Conservation (phyloP, 2,888 invertebrate species). For the Idaea straminata region DNA sequence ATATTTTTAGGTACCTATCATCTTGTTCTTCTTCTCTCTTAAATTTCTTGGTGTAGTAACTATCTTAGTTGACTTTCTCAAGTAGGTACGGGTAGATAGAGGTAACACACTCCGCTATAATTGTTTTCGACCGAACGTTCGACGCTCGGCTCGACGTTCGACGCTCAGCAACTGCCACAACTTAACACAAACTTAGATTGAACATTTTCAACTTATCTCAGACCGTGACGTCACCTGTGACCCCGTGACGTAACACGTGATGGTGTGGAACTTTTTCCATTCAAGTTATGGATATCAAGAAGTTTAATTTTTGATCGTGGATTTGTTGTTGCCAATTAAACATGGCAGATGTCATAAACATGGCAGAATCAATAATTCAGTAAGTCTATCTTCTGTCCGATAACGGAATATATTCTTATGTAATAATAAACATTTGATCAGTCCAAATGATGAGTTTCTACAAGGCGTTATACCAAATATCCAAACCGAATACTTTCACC, state of each 20-base stretch:
- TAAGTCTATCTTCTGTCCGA: background rate
- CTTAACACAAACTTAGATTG: constrained; percentile 30
- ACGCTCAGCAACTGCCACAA: constrained; percentile 10
- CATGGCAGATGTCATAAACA: too few species aligned
- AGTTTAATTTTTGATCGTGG: background rate
- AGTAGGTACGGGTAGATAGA: constrained; percentile 1
- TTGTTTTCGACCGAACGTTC: constrained; percentile 12
- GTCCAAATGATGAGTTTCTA: background rate
- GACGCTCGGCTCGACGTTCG: too few species aligned
- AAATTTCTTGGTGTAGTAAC: too few species aligned
- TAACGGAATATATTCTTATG: too few species aligned
- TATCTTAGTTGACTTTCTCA: constrained; percentile 9
- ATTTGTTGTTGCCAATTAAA: background rate
- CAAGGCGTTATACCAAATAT: background rate
- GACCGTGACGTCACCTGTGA: constrained; percentile 17
- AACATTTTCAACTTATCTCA: constrained; percentile 25
- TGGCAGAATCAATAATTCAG: too few species aligned
- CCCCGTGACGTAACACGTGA: background rate
- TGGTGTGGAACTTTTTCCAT: background rate
- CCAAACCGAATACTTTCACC: background rate
- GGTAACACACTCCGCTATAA: constrained; percentile 12
- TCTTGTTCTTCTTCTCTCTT: too few species aligned
- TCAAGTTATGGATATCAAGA: background rate
- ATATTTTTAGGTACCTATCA: too few species aligned
- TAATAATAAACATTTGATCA: background rate